These are phyloP conservation scores for Anthrax anthrax DNA, from an alignment of 2,888 invertebrate species.

Conservation along the genomic window DNA sequence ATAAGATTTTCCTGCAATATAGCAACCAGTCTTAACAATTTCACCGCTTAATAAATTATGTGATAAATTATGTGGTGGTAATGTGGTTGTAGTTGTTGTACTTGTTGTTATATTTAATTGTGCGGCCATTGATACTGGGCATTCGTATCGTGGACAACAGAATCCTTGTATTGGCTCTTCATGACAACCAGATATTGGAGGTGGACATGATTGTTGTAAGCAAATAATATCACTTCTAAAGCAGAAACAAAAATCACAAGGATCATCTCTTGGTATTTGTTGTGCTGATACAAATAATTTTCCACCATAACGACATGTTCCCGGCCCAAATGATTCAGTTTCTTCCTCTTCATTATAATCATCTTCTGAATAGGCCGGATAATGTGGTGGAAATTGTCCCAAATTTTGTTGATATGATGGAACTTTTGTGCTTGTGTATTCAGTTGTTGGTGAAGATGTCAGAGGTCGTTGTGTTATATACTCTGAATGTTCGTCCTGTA, in stretches of 20 bases:
- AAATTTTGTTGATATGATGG: slow-evolving; percentile 5
- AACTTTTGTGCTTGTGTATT: slow-evolving; percentile 1
- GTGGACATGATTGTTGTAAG: slow-evolving; percentile 87
- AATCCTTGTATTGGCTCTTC: slow-evolving; percentile 87
- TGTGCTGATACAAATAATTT: slow-evolving; percentile 88
- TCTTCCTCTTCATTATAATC: slow-evolving; percentile 57
- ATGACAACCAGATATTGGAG: slow-evolving; percentile 81
- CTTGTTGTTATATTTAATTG: slow-evolving; percentile 72
- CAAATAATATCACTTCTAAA: slow-evolving; percentile 93
- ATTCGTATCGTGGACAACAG: slow-evolving; percentile 90
- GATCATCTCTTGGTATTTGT: slow-evolving; percentile 87
- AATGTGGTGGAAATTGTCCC: slow-evolving; percentile 20
- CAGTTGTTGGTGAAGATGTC: slow-evolving; percentile 2
- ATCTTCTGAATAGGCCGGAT: slow-evolving; percentile 36
- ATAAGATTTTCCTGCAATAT: slow-evolving; percentile 72
- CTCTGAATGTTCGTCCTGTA: background rate
- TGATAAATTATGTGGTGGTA: slow-evolving; percentile 70
- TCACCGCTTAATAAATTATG: slow-evolving; percentile 65
- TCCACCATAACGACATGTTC: slow-evolving; percentile 83
- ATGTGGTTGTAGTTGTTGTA: slow-evolving; percentile 70
- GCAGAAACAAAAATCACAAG: slow-evolving; percentile 94
- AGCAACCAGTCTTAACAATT: slow-evolving; percentile 56
- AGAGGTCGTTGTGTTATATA: background rate
- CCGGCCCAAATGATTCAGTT: slow-evolving; percentile 64
- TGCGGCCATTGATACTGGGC: slow-evolving; percentile 77